Evolutionary conservation across 2,888 invertebrate species (phyloP), one percentile per base, ranked within the genome.

Genomic region (Heliconius erato): DNA sequence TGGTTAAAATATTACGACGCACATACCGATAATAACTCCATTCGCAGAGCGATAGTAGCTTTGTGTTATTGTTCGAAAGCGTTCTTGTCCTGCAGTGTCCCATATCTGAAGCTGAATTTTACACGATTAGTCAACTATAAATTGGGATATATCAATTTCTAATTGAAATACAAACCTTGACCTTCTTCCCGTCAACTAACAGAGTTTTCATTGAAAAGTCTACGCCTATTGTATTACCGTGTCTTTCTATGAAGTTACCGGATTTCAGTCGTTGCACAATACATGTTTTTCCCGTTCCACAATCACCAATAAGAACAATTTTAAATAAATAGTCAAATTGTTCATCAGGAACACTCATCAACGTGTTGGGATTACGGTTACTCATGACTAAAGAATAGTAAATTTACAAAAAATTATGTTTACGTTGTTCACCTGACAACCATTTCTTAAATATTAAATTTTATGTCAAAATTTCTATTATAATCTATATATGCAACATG

Each of bases 151-250:
- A 78, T 79, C 67, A 76, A 65, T 79, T 82, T 77, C 76, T 83
- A 83, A 77, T 76, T 69, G 40, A 81, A 77, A 44, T 83, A 86
- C 95, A 89, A 88, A 99, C 99, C 97, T 99, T 99, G 88, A 99
- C 98, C 96, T 98, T 98, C 94, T 99, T 99, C 79, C 98, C 98
- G 92, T 99, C 99, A 76, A 99, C 98, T 87, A 98, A 97, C 68
- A 99, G 97, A 80, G 99, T 99, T 97, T 99, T 99, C 99, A 99
- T 99, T 84, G 99, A 99, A 96, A 99, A 99, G 95, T 99, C 99
- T 82, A 99, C 99, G 85, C 99, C 99, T 91, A 99, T 99, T 76
- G 99, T 99, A 92, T 98, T 99, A 83, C 99, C 99, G 95, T 99
- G 99, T 87, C 98, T 97, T 95, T 99, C 99, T 86, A 99, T 98